Percentiles rank a stretch among this genome's conserved stretches.
Evolutionary conservation across 2,113 vertebrate genomes (phyloP).

Genomic region (Epinephelus cyanopodus): DNA sequence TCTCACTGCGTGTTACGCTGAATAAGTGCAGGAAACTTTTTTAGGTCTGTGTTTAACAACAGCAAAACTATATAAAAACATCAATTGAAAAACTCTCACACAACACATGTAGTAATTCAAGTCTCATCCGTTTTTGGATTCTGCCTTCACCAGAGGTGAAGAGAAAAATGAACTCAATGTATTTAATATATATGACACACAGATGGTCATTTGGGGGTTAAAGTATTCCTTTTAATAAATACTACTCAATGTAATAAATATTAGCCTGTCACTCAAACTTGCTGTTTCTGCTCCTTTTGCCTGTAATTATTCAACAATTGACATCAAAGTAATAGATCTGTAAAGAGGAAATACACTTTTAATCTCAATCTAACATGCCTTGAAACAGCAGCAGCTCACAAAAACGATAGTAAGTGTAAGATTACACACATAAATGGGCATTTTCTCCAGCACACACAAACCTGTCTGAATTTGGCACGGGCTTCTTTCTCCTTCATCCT

Average conservation of each 20-base stretch:
- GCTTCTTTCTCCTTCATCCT: conserved; percentile 98
- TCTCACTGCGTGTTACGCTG: too few species aligned
- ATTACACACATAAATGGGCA: not conserved
- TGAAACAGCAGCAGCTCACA: conserved; percentile 7
- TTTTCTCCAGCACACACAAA: conserved; percentile 62
- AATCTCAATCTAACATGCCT: not conserved
- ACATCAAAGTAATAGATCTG: not conserved
- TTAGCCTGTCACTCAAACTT: not conserved
- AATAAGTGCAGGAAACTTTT: too few species aligned
- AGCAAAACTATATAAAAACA: too few species aligned
- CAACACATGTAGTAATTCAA: too few species aligned
- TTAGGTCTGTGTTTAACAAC: too few species aligned
- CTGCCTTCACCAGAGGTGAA: too few species aligned
- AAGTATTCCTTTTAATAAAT: too few species aligned
- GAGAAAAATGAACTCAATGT: too few species aligned
- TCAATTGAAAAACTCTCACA: too few species aligned
- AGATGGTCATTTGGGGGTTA: too few species aligned
- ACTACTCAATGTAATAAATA: not conserved
- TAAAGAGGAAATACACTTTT: not conserved
- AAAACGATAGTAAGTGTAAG: not conserved
- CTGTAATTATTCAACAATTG: not conserved
- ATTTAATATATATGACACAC: too few species aligned
- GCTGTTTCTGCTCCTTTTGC: not conserved
- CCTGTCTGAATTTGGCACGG: conserved; percentile 96
- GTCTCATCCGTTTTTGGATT: too few species aligned